Evolutionary conservation across 2,888 invertebrate species (phyloP).

Genomic region (Lacanobia wlatinum): DNA sequence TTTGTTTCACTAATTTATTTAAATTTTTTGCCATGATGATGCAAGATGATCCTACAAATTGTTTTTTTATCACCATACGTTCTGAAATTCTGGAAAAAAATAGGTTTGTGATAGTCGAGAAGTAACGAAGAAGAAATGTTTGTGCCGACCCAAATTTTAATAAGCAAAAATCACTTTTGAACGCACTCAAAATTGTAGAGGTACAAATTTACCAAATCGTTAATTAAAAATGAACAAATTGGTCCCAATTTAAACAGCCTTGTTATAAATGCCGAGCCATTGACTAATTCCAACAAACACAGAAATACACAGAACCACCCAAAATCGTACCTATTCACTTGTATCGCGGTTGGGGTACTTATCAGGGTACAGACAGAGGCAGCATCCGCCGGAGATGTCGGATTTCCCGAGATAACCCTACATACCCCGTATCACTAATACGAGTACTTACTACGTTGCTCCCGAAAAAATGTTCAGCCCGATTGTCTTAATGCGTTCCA

Average conservation of each 20-base stretch:
- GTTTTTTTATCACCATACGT: too few species aligned
- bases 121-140: too few species aligned
- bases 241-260: too few species aligned
- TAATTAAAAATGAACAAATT: too few species aligned
- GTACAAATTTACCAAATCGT: too few species aligned
- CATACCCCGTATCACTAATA: constrained; percentile 62
- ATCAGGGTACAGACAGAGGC: constrained; percentile 69
- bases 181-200: too few species aligned
- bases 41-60: too few species aligned
- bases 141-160: too few species aligned
- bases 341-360: constrained; percentile 64
- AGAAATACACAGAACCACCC: constrained; percentile 33
- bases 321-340: constrained; percentile 55
- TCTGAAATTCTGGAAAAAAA: too few species aligned
- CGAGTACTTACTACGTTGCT: constrained; percentile 45
- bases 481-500: constrained; percentile 61
- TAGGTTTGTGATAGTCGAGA: too few species aligned
- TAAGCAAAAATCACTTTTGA: too few species aligned
- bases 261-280: background rate
- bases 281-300: constrained; percentile 39
- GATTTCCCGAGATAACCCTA: constrained; percentile 75
- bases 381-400: constrained; percentile 73
- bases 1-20: constrained; percentile 7
- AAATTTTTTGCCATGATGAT: background rate
- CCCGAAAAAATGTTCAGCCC: constrained; percentile 54